phyloP scores from a whole-genome alignment of 1,140 invertebrate genomes.

The Ooceraea biroi region DNA sequence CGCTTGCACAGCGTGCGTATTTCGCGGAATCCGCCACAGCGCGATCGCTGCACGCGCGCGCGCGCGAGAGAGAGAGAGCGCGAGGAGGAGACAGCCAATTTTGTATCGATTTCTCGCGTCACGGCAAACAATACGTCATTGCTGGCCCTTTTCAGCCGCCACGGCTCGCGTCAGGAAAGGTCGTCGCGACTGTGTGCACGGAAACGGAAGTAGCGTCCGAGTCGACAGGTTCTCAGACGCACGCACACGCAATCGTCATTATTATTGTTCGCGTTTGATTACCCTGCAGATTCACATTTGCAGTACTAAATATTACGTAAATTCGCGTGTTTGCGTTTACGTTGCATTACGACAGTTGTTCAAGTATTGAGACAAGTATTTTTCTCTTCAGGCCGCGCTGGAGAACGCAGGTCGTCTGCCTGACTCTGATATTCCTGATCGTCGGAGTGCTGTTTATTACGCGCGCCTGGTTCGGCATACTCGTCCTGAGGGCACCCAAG shows the following conservation, averaged over 20 bases:
- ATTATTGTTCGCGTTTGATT: not conserved
- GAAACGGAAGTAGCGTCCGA: no score
- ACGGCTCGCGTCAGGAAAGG: not conserved
- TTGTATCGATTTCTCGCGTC: constrained; percentile 45
- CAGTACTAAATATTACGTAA: no score
- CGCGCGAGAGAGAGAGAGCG: not conserved
- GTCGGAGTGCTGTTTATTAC: constrained; percentile 71
- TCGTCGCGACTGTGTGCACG: not conserved
- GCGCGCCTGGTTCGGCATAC: constrained; percentile 72
- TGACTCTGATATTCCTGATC: constrained; percentile 69
- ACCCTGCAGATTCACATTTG: not conserved
- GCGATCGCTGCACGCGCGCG: not conserved
- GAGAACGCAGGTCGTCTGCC: constrained; percentile 73
- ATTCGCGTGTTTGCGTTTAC: no score
- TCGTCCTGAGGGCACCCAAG: constrained; percentile 53
- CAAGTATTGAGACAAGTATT: not conserved
- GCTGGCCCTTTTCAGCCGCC: constrained; percentile 13
- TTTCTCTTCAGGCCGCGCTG: constrained; percentile 72
- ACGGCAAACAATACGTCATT: constrained; percentile 35
- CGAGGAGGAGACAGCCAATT: not conserved
- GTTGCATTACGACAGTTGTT: no score
- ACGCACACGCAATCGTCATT: not conserved
- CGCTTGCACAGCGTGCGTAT: not conserved
- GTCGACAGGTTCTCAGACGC: not conserved
- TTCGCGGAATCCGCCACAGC: no score